These are phyloP conservation scores for Muscicapa adusta DNA, from an alignment of 2,113 vertebrate genomes.

Conservation along the genomic window DNA sequence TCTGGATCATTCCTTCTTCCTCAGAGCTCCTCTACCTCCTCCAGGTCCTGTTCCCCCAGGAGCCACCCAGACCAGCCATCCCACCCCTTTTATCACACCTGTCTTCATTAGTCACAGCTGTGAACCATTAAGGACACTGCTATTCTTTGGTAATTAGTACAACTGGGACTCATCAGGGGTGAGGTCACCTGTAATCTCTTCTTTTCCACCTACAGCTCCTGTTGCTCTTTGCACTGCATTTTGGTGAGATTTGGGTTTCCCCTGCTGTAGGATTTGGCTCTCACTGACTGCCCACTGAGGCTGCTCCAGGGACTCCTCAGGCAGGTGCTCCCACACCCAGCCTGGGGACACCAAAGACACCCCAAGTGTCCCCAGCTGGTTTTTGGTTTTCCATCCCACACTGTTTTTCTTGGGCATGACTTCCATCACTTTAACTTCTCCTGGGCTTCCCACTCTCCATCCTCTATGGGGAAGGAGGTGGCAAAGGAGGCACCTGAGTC, in stretches of 20 bases:
- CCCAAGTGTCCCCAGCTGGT: neutral
- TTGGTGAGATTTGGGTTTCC: neutral
- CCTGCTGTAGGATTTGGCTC: neutral
- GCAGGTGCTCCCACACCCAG: neutral
- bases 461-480: neutral
- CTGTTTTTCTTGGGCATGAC: neutral
- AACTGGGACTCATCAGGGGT: too few relatives aligned
- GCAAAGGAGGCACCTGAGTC: neutral
- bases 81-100: too few relatives aligned
- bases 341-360: neutral
- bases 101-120: too few relatives aligned
- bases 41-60: too few relatives aligned
- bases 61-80: too few relatives aligned
- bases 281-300: neutral
- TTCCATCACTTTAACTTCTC: neutral
- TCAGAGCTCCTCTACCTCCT: too few relatives aligned
- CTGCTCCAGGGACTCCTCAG: neutral
- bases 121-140: too few relatives aligned
- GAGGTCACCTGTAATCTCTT: too few relatives aligned
- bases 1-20: too few relatives aligned
- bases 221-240: neutral
- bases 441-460: neutral
- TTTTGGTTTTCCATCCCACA: fast-evolving
- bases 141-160: too few relatives aligned
- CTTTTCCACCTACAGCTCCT: too few relatives aligned